Base-by-base conservation (phyloP, 53 echinoderm and acorn worm species). In the Paracentrotus lividus region DNA sequence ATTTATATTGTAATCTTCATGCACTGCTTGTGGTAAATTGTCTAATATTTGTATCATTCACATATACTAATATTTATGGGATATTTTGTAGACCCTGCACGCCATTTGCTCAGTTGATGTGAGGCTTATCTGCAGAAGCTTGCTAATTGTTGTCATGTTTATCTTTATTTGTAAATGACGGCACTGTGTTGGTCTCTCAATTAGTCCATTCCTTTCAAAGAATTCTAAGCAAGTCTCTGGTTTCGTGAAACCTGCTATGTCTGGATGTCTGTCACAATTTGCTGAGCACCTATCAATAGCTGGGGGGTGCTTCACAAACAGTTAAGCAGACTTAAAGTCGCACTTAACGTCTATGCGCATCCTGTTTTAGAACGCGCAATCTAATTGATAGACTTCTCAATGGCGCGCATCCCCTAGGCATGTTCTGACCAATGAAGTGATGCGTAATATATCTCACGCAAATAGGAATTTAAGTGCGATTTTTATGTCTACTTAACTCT, bases 41-140 rank as follows among this genome's bases (percentile, higher is more conserved):
- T 87, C 34, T 56, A 87, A 55, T 87, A 87, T 21, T 56, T 87
- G 87, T 87, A 87, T 54, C 53, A 87, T 87, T 87, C 87, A 87
- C 87, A 57, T 56, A 21, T 34, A 87, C 31, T 55, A 32, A 87
- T 87, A 87, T 87, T 87, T 87, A 87, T 54, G 87, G 87, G 87
- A 87, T 27, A 52, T 87, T 54, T 87, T 32, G 55, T 87, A 87
- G 53, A 34, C 87, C 54, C 33, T 87, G 57, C 87, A 55, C 57
- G 36, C 87, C 26, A 47, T n/a, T 45, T 81, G 53, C 87, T 87
- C 87, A 55, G 87, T 87, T 87, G 87, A 87, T 87, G 57, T 57
- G 57, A 87, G 34, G 87, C 57, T 87, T 33, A 47, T 47, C 47
- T 81, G 81, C 81, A 81, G 27, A 47, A 81, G 81, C 44, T 81